Evolutionary conservation across 2,888 invertebrate species (phyloP), one percentile per base, ranked within the genome.

Genomic region (Drosophila anomalata): DNA sequence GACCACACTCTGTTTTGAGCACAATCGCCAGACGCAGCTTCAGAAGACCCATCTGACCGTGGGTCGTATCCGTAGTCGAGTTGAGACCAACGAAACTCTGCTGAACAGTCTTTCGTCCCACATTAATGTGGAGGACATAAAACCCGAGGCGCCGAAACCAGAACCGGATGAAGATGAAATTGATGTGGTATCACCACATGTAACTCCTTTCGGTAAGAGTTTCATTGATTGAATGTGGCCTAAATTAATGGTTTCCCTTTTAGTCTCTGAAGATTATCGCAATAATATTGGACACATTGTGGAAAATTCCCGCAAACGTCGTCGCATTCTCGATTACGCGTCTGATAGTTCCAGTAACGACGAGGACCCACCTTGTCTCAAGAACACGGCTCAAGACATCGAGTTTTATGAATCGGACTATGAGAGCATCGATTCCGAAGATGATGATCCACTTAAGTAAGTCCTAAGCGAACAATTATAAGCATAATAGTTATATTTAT

Each of bases 351-450:
- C 91, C 1, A 89, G 91, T 3, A 95, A 90, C 3, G 96, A 96
- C 82, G 93, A 94, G 1, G 96, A 96, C 82, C 92, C 94, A 0
- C 92, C 94, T 0, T 93, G 93, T n/a, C 92, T 94, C 42, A 93
- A 93, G 42, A 94, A 94, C 68, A 94, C 95, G 0, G 94, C 95
- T 92, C 93, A 93, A 71, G 94, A 94, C 74, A 92, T 93, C 48
- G 94, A 94, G 70, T 94, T 94, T 68, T 94, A 94, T 77, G 94
- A 94, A 79, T 96, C 96, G 11, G 96, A 96, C 89, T 94, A 95
- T 82, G 96, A 96, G 89, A 96, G 95, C 89, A 93, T 95, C 12
- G 96, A 96, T 89, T 95, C 95, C 46, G 94, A 95, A 71, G 94
- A 95, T 76, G 96, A 96, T 81, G 96, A 96, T 91, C 93, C 94